Conservation (phyloP, 2,797 vertebrate species). For the Cuculus canorus region DNA sequence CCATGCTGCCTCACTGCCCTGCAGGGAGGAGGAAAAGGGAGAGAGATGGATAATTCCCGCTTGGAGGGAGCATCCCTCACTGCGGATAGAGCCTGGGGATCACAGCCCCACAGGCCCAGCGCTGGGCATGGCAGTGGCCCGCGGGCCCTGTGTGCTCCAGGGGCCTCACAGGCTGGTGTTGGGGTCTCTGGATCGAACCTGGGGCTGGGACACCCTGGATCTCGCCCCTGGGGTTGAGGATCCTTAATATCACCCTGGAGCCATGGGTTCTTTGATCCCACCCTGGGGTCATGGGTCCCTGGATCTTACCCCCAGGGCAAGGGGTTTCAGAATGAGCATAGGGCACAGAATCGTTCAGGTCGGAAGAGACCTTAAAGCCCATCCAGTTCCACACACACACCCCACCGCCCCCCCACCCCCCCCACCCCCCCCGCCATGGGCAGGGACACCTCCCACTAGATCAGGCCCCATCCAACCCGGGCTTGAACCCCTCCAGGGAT, state of each 20-base stretch:
- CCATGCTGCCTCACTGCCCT: background rate
- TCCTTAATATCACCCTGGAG: background rate
- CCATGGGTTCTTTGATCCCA: background rate
- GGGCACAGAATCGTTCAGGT: too few species aligned
- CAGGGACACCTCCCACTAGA: too few species aligned
- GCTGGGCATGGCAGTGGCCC: background rate
- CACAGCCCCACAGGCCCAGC: rapidly evolving
- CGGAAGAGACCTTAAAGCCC: too few species aligned
- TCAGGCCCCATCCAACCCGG: too few species aligned
- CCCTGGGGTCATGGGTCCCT: too few species aligned
- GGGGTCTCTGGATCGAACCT: background rate
- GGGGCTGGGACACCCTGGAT: too few species aligned
- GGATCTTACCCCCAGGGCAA: too few species aligned
- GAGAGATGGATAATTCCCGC: rapidly evolving
- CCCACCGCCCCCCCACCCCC: too few species aligned
- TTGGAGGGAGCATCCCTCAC: rapidly evolving
- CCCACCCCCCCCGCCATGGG: too few species aligned
- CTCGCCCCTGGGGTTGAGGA: background rate
- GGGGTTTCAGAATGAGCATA: background rate
- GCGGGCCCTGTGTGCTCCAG: rapidly evolving
- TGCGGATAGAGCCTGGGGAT: background rate
- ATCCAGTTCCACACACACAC: too few species aligned
- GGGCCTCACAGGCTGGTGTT: background rate
- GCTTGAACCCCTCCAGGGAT: too few species aligned
- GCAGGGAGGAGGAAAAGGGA: background rate